Percentiles rank a stretch among this genome's conserved stretches.
phyloP scores from a whole-genome alignment of 2,797 vertebrate species.

The Diceros bicornis region DNA sequence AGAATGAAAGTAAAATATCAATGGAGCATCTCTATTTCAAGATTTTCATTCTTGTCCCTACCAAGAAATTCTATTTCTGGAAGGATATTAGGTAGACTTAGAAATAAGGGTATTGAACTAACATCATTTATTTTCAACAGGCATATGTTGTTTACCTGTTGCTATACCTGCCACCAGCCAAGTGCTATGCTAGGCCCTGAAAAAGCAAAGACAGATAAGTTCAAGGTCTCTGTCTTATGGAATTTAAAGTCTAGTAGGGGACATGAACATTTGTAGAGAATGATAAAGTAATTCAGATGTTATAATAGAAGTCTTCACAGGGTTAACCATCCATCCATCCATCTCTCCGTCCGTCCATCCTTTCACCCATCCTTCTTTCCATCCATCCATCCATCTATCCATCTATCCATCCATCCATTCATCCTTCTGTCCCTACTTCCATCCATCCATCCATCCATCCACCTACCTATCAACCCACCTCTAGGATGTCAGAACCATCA shows the following conservation, averaged over 20 bases:
- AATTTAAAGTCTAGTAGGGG: background rate
- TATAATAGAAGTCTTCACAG: background rate
- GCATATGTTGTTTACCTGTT: background rate
- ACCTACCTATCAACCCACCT: background rate
- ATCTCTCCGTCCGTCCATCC: background rate
- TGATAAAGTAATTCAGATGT: background rate
- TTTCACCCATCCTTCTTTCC: background rate
- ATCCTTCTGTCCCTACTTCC: too few species aligned
- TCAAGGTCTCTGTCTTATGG: background rate
- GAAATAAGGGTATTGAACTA: background rate
- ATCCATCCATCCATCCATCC: background rate
- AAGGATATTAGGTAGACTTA: slow-evolving; percentile 5
- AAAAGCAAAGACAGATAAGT: background rate
- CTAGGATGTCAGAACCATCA: background rate
- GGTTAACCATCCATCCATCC: background rate
- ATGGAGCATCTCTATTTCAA: background rate
- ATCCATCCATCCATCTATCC: background rate
- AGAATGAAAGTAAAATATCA: slow-evolving; percentile 18
- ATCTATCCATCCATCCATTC: too few species aligned
- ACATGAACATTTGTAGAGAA: background rate
- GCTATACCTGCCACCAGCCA: background rate
- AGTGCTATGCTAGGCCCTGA: background rate
- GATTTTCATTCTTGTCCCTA: background rate
- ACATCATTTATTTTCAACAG: slow-evolving; percentile 56
- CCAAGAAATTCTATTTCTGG: slow-evolving; percentile 42